phyloP scores from a whole-genome alignment of 2,888 invertebrate species.

The Micropterix aruncella region DNA sequence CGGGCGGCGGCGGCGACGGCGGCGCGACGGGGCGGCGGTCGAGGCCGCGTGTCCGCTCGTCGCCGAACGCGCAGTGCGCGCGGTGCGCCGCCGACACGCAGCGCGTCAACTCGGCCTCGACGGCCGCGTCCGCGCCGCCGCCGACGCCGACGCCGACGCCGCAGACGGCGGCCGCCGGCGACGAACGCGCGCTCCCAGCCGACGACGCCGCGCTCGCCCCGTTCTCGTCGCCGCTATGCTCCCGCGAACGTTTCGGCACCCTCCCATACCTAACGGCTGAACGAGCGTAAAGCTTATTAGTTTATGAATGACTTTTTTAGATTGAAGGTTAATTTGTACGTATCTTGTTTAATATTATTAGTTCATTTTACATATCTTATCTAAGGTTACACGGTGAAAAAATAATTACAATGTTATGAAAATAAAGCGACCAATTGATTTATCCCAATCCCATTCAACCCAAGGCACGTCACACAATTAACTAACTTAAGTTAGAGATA shows the following conservation, averaged over 20 bases:
- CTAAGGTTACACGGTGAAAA: no score
- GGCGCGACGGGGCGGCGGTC: slow-evolving; percentile 39
- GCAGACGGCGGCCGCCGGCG: slow-evolving; percentile 11
- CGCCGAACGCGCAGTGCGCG: slow-evolving; percentile 14
- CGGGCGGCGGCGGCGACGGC: slow-evolving; percentile 41
- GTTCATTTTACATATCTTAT: no score
- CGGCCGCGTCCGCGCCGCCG: slow-evolving; percentile 8
- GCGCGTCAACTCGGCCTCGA: slow-evolving; percentile 13
- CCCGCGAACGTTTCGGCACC: slow-evolving; percentile 86
- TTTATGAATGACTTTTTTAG: no score
- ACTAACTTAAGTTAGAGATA: no score
- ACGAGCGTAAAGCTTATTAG: slow-evolving; percentile 15
- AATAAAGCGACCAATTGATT: no score
- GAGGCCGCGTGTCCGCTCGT: slow-evolving; percentile 29
- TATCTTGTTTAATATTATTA: no score
- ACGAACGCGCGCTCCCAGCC: slow-evolving; percentile 15
- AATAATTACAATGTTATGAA: no score
- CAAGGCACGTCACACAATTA: no score
- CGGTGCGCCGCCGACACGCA: slow-evolving; percentile 11
- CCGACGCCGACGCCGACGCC: slow-evolving; percentile 9
- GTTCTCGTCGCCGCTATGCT: slow-evolving; percentile 48
- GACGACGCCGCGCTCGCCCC: slow-evolving; percentile 27
- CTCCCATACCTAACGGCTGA: slow-evolving; percentile 92
- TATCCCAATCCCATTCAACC: no score
- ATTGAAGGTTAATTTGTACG: no score